phyloP scores from a whole-genome alignment of 2,113 vertebrate species.

The Rhombomys opimus region DNA sequence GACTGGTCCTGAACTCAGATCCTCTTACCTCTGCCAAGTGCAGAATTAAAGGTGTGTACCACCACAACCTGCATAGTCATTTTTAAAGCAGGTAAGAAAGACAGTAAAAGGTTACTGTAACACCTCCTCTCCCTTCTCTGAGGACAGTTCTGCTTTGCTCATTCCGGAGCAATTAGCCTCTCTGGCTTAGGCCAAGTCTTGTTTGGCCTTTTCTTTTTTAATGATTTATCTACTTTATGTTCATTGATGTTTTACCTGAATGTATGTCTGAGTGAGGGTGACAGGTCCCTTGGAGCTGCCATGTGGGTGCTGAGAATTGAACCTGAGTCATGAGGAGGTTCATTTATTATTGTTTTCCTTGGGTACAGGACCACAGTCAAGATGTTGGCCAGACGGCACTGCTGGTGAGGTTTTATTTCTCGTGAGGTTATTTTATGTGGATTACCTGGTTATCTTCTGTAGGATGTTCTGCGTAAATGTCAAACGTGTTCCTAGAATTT shows the following conservation, averaged over 20 bases:
- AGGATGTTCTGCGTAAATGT: constrained; percentile 88
- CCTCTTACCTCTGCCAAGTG: neutral
- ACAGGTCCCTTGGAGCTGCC: no score
- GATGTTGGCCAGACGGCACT: constrained; percentile 71
- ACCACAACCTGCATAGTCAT: neutral
- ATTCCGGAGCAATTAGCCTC: constrained; percentile 70
- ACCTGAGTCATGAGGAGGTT: constrained; percentile 61
- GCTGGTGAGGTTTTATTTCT: constrained; percentile 84
- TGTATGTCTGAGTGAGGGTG: neutral
- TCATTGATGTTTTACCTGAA: neutral
- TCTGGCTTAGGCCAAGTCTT: constrained; percentile 74
- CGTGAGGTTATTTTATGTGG: constrained; percentile 82
- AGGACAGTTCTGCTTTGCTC: constrained; percentile 72
- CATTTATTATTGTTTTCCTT: constrained; percentile 75
- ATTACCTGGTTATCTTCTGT: constrained; percentile 79
- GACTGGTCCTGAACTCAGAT: neutral
- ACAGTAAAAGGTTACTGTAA: neutral
- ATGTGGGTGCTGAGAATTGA: neutral
- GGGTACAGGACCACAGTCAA: constrained; percentile 9
- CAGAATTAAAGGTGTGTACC: neutral
- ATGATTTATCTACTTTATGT: neutral
- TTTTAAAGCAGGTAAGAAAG: neutral
- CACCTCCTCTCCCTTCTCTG: neutral
- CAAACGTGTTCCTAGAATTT: constrained; percentile 90
- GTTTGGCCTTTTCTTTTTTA: constrained; percentile 65